Evolutionary conservation across 2,888 invertebrate genomes (phyloP), one percentile per base, ranked within the genome.

Genomic region (Drosophila macrospina): DNA sequence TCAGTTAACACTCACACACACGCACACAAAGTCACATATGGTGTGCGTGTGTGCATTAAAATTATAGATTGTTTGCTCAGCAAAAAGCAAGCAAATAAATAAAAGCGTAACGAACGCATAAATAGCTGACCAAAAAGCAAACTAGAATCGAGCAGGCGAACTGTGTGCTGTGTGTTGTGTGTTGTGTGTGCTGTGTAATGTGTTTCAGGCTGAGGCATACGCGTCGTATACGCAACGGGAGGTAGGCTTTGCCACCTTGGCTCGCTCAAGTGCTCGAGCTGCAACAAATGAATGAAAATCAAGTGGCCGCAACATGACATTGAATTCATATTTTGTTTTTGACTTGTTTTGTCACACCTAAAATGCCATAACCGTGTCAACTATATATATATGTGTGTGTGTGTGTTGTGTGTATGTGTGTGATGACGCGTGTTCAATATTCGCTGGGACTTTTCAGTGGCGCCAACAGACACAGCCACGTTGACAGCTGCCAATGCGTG

Each of bases 51-150:
- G 68, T 83, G 80, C 70, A 86, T 84, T 83, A 76, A 83, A 81
- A 86, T 87, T 87, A 80, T 86, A 81, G 80, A 87, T 85, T 87
- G 85, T 82, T 87, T 87, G 78, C 82, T 72, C 69, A 86, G 74
- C 78, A 70, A 73, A 82, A 86, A 84, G 68, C 74, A 69, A 52
- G n/a, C 55, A 84, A 86, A 84, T 78, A 86, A 86, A 86, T 86
- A 82, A 69, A 81, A 73, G 68, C 50, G 57, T 64, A 62, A 32
- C 48, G 44, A 64, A 64, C 45, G 69, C 75, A 86, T 72, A 82
- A 79, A 79, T 75, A 70, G 69, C 69, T 86, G 80, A 69, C 78
- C 84, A 82, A 83, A 71, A 57, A 39, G 7, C 39, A 20, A 34
- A 65, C 52, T 52, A 44, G 32, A 74, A 44, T 2, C 37, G 45